These are phyloP conservation scores for Syngnathus floridae DNA, from an alignment of 2,113 vertebrate genomes.

Conservation along the genomic window DNA sequence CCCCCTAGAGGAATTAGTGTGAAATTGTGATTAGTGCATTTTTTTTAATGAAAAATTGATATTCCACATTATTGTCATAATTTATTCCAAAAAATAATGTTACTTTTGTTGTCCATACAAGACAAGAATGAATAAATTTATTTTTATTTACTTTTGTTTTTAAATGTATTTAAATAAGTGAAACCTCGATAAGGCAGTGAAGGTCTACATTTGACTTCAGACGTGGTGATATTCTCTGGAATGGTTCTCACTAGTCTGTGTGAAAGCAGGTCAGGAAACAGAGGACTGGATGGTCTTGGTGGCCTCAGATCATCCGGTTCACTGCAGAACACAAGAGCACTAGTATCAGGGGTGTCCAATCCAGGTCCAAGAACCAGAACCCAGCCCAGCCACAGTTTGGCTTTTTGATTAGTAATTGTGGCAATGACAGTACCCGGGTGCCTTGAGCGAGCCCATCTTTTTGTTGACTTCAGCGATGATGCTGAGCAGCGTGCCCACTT, in stretches of 20 bases:
- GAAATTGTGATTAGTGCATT: slow-evolving; percentile 7
- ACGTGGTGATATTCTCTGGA: slow-evolving; percentile 29
- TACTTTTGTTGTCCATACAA: too few species aligned
- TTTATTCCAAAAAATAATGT: too few species aligned
- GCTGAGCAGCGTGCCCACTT: slow-evolving; percentile 52
- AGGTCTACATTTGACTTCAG: slow-evolving; percentile 28
- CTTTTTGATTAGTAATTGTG: too few species aligned
- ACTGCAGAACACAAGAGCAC: slow-evolving; percentile 36
- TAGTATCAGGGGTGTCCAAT: too few species aligned
- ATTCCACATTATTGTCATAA: too few species aligned
- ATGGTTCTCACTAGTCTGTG: slow-evolving; percentile 29
- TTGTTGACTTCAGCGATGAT: slow-evolving; percentile 60
- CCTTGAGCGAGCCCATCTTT: slow-evolving; percentile 66
- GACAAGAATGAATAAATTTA: too few species aligned
- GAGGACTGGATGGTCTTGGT: slow-evolving; percentile 26
- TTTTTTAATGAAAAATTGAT: too few species aligned
- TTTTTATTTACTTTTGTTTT: too few species aligned
- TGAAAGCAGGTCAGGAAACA: slow-evolving; percentile 50
- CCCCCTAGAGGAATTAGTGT: slow-evolving; percentile 25
- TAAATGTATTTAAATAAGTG: not conserved
- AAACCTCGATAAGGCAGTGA: slow-evolving; percentile 40
- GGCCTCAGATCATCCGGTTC: slow-evolving; percentile 51
- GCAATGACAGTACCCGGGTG: slow-evolving; percentile 52
- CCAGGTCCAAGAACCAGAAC: too few species aligned
- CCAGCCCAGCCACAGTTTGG: too few species aligned